Conservation (phyloP, 1,140 invertebrate genomes). For the Halictus rubicundus region DNA sequence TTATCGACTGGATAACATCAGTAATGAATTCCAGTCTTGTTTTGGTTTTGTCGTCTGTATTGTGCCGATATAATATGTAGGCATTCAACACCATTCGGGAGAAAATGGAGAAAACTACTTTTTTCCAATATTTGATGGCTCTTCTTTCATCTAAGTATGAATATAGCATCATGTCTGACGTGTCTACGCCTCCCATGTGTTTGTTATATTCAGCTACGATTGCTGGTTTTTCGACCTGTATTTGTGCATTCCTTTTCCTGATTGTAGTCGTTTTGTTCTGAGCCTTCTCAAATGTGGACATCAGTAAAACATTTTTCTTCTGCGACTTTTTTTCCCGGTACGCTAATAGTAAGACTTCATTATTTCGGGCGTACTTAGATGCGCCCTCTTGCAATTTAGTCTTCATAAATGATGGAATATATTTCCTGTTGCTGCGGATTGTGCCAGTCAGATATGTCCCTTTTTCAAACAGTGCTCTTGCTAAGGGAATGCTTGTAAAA, state of each 20-base stretch:
- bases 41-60: constrained; percentile 41
- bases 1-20: constrained; percentile 43
- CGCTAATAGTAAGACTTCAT: constrained; percentile 30
- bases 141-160: constrained; percentile 63
- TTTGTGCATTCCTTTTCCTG: constrained; percentile 21
- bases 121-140: constrained; percentile 62
- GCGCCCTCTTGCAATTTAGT: too few relatives aligned
- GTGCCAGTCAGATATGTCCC: constrained; percentile 45
- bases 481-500: constrained; percentile 44
- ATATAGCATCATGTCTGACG: constrained; percentile 53
- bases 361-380: constrained; percentile 43
- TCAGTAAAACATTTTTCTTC: constrained; percentile 47
- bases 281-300: constrained; percentile 38
- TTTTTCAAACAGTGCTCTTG: constrained; percentile 42
- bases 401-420: constrained; percentile 36
- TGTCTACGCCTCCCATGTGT: constrained; percentile 47
- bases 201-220: constrained; percentile 33
- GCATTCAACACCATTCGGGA: constrained; percentile 61
- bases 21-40: constrained; percentile 62
- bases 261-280: constrained; percentile 29
- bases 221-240: constrained; percentile 44
- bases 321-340: constrained; percentile 45
- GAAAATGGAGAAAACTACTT: constrained; percentile 62
- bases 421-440: constrained; percentile 45
- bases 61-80: constrained; percentile 58